Evolutionary conservation across 2,888 invertebrate genomes (phyloP), one percentile per base, ranked within the genome.

Genomic region (Mactromeris polynyma): DNA sequence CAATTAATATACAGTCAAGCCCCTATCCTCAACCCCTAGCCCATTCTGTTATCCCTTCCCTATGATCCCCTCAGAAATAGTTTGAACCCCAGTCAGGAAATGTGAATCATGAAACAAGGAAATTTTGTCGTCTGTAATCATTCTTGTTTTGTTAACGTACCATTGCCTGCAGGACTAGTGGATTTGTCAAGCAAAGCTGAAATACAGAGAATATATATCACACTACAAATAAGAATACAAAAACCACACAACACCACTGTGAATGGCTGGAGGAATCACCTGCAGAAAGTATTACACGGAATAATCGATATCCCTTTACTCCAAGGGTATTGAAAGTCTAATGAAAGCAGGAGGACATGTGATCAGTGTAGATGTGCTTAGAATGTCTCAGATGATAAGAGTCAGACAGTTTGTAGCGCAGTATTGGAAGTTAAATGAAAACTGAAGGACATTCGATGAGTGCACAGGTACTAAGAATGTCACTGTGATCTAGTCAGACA

Each of bases 181-280:
- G 89, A 90, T 90, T 90, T 90, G 87, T 90, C 89, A 85, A 90
- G 84, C 85, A 90, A 90, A 85, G 89, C 89, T 90, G 89, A 90
- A 90, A 90, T 83, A 83, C 83, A 83, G 73, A 79, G 46, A 42
- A 73, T 19, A 69, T 17, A 73, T 46, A 11, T 64, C 58, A 73
- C 69, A 83, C 83, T 73, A 83, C 26, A 83, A 54, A 42, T 40
- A 69, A 64, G 38, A 21, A 79, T n/a, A 42, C 19, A 83, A 73
- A 83, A 46, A 58, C 17, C 11, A 36, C 82, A 40, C 36, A 36
- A 51, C 33, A 64, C 58, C 82, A 54, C 17, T 42, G 31, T 51
- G 3, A 51, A 46, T 31, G 11, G n/a, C 81, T 33, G 21, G 11
- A 51, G 11, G 26, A 26, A 64, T 1, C 6, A 26, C n/a, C 58